These are phyloP conservation scores for Yasuhikotakia modesta DNA, from an alignment of 2,797 vertebrate species.

Conservation along the genomic window DNA sequence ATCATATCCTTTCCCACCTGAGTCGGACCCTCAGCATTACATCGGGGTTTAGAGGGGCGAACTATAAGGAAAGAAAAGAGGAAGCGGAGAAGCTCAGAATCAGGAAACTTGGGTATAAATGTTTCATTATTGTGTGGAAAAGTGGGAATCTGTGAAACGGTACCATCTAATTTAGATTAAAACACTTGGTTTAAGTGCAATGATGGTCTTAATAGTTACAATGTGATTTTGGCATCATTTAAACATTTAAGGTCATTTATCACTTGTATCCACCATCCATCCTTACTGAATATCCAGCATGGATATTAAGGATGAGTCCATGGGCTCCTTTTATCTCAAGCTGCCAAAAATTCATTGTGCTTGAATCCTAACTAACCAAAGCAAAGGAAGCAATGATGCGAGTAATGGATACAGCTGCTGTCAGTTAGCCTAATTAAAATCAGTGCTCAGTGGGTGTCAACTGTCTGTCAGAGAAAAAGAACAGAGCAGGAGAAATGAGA, in stretches of 20 bases:
- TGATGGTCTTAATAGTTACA: too few relatives aligned
- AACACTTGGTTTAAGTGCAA: too few relatives aligned
- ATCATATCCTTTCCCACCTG: conserved; percentile 85
- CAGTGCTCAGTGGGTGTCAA: conserved; percentile 16
- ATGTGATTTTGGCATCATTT: too few relatives aligned
- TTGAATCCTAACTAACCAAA: conserved; percentile 59
- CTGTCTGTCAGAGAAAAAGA: conserved; percentile 34
- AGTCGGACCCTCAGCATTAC: conserved; percentile 82
- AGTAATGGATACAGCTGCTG: conserved; percentile 73
- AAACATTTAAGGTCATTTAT: too few relatives aligned
- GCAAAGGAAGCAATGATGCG: conserved; percentile 68
- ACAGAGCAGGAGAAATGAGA: neutral
- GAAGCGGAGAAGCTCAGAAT: neutral
- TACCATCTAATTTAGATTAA: neutral
- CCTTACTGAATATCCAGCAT: too few relatives aligned
- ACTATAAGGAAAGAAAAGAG: conserved; percentile 74
- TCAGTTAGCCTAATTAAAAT: conserved; percentile 67
- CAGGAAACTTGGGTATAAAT: neutral
- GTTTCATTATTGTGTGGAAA: too few relatives aligned
- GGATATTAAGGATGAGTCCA: conserved; percentile 6
- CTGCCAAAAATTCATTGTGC: conserved; percentile 36
- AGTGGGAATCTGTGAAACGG: too few relatives aligned
- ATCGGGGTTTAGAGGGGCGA: conserved; percentile 86
- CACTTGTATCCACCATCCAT: neutral
- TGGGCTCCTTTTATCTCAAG: neutral